These are phyloP conservation scores for Tetrapedia diversipes DNA, from an alignment of 2,888 invertebrate species.

Conservation along the genomic window DNA sequence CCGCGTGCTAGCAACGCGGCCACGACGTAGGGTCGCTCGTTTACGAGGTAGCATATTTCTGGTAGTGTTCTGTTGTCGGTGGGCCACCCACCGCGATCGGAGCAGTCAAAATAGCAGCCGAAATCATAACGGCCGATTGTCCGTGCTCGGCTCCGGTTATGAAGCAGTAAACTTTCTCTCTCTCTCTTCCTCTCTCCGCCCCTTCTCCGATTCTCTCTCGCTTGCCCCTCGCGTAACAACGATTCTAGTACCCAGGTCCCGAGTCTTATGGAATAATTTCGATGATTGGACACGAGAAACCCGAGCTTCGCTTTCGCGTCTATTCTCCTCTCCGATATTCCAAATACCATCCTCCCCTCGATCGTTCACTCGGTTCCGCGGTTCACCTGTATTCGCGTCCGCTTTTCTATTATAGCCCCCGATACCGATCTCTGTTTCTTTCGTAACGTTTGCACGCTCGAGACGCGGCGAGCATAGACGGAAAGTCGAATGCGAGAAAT, in stretches of 20 bases:
- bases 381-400: background rate
- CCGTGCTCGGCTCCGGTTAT: conserved; percentile 79
- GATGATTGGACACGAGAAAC: conserved; percentile 78
- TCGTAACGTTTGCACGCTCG: background rate
- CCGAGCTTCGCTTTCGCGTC: conserved; percentile 68
- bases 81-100: conserved; percentile 77
- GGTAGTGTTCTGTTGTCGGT: conserved; percentile 74
- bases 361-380: background rate
- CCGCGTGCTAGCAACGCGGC: conserved; percentile 9
- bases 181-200: conserved; percentile 26
- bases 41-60: conserved; percentile 83
- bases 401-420: background rate
- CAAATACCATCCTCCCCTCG: too few species aligned
- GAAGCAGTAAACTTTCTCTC: conserved; percentile 78
- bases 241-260: conserved; percentile 45
- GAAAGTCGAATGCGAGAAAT: conserved; percentile 34
- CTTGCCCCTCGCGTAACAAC: conserved; percentile 37
- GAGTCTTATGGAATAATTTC: conserved; percentile 82
- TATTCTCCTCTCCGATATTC: conserved; percentile 44
- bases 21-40: conserved; percentile 57
- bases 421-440: background rate
- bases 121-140: conserved; percentile 83
- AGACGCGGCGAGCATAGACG: background rate
- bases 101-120: conserved; percentile 81
- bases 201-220: conserved; percentile 24